phyloP scores from a whole-genome alignment of 2,113 vertebrate species.

The Phainopepla nitens region DNA sequence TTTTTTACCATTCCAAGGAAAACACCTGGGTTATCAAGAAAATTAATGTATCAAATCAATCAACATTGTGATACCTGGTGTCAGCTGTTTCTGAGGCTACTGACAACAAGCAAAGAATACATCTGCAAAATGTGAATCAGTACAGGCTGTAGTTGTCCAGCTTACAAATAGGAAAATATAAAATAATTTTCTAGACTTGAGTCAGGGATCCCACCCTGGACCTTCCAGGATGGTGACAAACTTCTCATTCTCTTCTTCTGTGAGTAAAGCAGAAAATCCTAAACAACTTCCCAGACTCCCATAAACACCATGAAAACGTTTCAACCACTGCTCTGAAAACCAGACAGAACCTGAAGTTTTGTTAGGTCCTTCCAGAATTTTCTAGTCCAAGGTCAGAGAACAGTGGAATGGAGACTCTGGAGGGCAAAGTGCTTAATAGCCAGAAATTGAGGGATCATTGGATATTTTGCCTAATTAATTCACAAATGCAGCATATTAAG shows the following conservation, averaged over 20 bases:
- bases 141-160: neutral
- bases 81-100: neutral
- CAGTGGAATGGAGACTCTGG: neutral
- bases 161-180: neutral
- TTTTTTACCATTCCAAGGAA: conserved; percentile 36
- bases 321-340: neutral
- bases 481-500: neutral
- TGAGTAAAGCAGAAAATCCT: neutral
- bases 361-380: neutral
- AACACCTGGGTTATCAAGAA: conserved; percentile 63
- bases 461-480: neutral
- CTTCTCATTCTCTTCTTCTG: neutral
- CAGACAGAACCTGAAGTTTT: neutral
- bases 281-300: neutral
- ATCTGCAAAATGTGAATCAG: neutral
- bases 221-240: neutral
- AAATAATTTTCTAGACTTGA: neutral
- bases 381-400: neutral
- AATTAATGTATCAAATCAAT: conserved; percentile 61
- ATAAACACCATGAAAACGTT: neutral
- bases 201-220: neutral
- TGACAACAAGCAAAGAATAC: neutral
- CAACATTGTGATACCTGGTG: conserved; percentile 52
- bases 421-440: neutral
- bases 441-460: neutral